Evolutionary conservation across 2,888 invertebrate genomes (phyloP), one percentile per base, ranked within the genome.

Genomic region (Elegia similella): DNA sequence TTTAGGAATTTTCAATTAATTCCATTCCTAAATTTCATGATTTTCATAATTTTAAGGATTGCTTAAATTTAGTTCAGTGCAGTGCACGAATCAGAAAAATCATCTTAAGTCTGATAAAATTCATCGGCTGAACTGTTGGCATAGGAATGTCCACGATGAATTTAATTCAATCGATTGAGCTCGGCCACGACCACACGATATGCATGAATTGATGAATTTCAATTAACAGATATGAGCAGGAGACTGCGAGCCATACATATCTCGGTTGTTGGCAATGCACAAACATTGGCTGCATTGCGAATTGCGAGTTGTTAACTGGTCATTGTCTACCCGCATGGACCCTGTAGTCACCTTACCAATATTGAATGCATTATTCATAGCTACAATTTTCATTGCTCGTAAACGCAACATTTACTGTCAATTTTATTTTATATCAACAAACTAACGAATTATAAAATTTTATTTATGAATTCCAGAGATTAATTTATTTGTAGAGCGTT

Each of bases 311-410:
- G 75, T 80, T 79, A 73, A 68, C 73, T 70, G 66, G 72, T 71
- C 76, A 76, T 73, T 80, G 81, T 74, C 75, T 73, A 66, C 75
- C 73, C 76, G 73, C 73, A 72, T 76, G 64, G 67, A 71, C 70
- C 68, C 69, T 60, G 64, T 57, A 61, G 52, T 60, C 29, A 42
- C 23, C 57, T 58, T 57, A n/a, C 54, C 48, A 38, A 63, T 58
- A 54, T 59, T 52, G 53, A 55, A 59, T 56, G 59, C 63, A 62
- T 64, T 63, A 68, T 66, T 67, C 66, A 66, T 67, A 67, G 66
- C 60, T 63, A 61, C 65, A 72, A 70, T 73, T 72, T 74, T 69
- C 64, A 60, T 64, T 63, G 59, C 55, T 62, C 59, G 62, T 61
- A 63, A 63, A 65, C 64, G 60, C 56, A 58, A 58, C 56, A 58